Evolutionary conservation across 2,113 vertebrate species (phyloP).

Genomic region (Microtus ochrogaster): DNA sequence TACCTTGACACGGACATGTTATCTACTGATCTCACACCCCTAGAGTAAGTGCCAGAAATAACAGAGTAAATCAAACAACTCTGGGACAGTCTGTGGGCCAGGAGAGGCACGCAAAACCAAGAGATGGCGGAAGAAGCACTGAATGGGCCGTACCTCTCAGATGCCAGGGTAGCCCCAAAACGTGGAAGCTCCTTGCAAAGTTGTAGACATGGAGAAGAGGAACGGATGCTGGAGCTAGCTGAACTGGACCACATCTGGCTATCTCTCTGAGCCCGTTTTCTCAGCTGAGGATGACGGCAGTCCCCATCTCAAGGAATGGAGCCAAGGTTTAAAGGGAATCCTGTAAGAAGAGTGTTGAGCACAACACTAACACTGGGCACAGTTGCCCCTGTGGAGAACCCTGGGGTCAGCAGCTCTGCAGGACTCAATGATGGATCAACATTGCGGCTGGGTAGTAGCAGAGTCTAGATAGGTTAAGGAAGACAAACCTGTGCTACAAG

Average conservation of each 20-base stretch:
- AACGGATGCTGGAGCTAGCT: background rate
- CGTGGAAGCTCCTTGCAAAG: background rate
- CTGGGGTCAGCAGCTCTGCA: background rate
- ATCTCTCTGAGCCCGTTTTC: background rate
- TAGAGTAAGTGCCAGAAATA: background rate
- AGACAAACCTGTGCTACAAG: background rate
- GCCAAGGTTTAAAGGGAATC: background rate
- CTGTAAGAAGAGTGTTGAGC: background rate
- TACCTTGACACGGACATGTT: background rate
- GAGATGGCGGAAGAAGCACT: rapidly evolving
- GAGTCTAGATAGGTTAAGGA: background rate
- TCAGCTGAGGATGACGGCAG: background rate
- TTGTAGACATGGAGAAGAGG: background rate
- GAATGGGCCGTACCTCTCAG: background rate
- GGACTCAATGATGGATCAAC: background rate
- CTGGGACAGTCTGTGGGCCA: background rate
- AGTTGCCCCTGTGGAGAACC: background rate
- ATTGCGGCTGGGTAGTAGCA: background rate
- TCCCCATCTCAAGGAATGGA: background rate
- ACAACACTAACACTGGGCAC: background rate
- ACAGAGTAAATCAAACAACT: background rate
- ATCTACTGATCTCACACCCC: background rate
- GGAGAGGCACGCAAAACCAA: background rate
- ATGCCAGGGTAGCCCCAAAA: background rate
- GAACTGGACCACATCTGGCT: background rate